Evolutionary conservation across 2,113 vertebrate genomes (phyloP).

Genomic region (human (Homo sapiens)): DNA sequence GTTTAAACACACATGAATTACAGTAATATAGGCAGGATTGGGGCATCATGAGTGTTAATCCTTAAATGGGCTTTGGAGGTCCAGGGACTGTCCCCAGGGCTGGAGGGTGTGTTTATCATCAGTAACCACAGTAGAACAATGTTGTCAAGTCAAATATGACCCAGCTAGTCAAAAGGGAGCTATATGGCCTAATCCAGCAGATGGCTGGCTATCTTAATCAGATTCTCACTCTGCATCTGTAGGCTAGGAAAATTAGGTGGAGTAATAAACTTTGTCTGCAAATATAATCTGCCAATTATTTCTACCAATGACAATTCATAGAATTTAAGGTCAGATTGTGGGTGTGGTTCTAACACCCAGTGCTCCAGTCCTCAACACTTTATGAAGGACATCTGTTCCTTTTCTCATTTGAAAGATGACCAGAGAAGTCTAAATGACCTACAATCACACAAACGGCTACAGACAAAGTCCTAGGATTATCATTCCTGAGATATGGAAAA

Average conservation of each 20-base stretch:
- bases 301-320: background rate
- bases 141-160: background rate
- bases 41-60: background rate
- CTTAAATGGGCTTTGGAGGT: background rate
- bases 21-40: accelerated
- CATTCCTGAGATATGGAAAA: background rate
- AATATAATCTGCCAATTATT: background rate
- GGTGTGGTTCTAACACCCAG: background rate
- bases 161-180: background rate
- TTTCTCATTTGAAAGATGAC: background rate
- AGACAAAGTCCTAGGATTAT: background rate
- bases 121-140: background rate
- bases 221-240: background rate
- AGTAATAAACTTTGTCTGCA: background rate
- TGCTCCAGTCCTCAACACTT: background rate
- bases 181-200: background rate
- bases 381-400: background rate
- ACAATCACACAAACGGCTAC: background rate
- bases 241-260: background rate
- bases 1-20: background rate
- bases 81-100: background rate
- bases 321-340: background rate
- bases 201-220: background rate
- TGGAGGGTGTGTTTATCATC: background rate
- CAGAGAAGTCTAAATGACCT: background rate